Conservation (phyloP, 1,140 invertebrate species). For the Drosophila kepulauana region DNA sequence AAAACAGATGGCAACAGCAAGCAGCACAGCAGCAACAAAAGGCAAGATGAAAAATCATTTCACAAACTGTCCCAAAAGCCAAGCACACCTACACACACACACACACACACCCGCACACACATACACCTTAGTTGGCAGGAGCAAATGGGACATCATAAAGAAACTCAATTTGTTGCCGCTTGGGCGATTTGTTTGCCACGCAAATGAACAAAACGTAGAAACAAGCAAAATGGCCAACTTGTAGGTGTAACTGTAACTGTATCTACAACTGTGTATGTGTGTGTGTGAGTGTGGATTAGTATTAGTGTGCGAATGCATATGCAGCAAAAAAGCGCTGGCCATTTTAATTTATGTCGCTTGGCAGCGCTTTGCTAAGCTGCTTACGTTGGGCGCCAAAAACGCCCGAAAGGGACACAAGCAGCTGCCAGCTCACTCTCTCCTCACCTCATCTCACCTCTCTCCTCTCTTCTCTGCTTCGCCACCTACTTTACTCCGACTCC, state of each 20-base stretch:
- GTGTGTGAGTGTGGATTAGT: slow-evolving; percentile 30
- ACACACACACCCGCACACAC: slow-evolving; percentile 28
- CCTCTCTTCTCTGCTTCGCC: background rate
- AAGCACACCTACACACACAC: slow-evolving; percentile 33
- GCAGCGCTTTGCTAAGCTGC: slow-evolving; percentile 74
- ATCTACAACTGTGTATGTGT: slow-evolving; percentile 18
- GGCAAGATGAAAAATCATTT: slow-evolving; percentile 79
- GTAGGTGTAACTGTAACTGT: slow-evolving; percentile 37
- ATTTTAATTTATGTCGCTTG: slow-evolving; percentile 81
- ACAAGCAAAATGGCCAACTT: slow-evolving; percentile 41
- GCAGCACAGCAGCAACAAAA: slow-evolving; percentile 30
- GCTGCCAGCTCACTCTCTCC: background rate
- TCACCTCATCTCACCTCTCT: background rate
- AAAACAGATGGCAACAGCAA: slow-evolving; percentile 62
- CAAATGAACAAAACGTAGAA: slow-evolving; percentile 74
- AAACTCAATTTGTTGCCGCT: slow-evolving; percentile 82
- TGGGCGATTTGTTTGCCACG: slow-evolving; percentile 80
- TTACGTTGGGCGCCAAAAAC: slow-evolving; percentile 60
- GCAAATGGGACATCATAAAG: slow-evolving; percentile 81
- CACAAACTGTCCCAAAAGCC: slow-evolving; percentile 71
- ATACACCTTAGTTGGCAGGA: slow-evolving; percentile 9
- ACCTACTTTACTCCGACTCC: slow-evolving; percentile 7
- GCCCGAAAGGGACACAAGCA: slow-evolving; percentile 40
- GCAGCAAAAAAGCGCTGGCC: slow-evolving; percentile 73
- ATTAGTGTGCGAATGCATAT: slow-evolving; percentile 55